Evolutionary conservation across 2,888 invertebrate species (phyloP).

Genomic region (Parascotia fuliginaria): DNA sequence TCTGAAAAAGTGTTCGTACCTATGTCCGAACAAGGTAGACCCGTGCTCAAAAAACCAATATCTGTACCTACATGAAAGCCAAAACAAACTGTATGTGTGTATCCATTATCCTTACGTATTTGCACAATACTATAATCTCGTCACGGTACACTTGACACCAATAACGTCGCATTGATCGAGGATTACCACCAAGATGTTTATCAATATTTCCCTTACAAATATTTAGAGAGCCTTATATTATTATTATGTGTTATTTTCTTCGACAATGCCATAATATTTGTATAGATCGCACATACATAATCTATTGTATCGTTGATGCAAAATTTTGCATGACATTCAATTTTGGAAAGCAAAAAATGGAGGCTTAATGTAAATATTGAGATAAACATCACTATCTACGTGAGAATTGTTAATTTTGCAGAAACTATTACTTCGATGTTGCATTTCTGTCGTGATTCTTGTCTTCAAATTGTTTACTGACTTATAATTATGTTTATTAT

Average conservation of each 20-base stretch:
- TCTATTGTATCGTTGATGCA: conserved; percentile 56
- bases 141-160: conserved; percentile 84
- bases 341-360: conserved; percentile 37
- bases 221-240: conserved; percentile 53
- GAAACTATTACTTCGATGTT: not conserved
- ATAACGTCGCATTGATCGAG: conserved; percentile 64
- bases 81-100: conserved; percentile 27
- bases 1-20: not conserved
- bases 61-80: conserved; percentile 6
- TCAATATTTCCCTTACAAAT: conserved; percentile 75
- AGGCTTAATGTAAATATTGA: conserved; percentile 30
- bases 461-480: not conserved
- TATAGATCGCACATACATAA: conserved; percentile 62
- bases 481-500: no score
- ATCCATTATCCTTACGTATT: conserved; percentile 52
- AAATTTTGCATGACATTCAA: conserved; percentile 64
- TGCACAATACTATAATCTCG: conserved; percentile 79
- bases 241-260: conserved; percentile 55
- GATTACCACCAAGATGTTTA: conserved; percentile 78
- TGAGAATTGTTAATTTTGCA: not conserved
- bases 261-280: conserved; percentile 79
- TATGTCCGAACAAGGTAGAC: not conserved
- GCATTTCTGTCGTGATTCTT: not conserved
- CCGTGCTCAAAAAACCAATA: conserved; percentile 3
- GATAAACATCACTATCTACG: conserved; percentile 8